These are phyloP conservation scores for Augiades crinisus DNA, from an alignment of 2,888 invertebrate genomes.

Conservation along the genomic window DNA sequence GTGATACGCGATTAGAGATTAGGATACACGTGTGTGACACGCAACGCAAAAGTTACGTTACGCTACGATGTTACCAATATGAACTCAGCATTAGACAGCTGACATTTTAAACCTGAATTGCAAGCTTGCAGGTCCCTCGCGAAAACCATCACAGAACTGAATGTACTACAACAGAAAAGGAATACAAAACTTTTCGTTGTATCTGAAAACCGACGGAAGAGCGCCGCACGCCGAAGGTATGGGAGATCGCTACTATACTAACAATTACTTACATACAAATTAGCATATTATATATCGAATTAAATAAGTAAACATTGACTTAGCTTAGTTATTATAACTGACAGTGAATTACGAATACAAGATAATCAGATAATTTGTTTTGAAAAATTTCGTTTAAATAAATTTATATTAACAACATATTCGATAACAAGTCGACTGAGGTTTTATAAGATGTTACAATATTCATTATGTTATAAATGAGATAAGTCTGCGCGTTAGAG, in stretches of 20 bases:
- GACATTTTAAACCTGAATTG: too few species aligned
- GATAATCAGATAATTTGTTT: constrained; percentile 41
- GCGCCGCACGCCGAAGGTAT: constrained; percentile 72
- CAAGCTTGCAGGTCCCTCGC: not conserved
- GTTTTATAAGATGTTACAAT: constrained; percentile 19
- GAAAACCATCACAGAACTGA: constrained; percentile 3
- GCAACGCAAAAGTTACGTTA: too few species aligned
- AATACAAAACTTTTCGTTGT: constrained; percentile 73
- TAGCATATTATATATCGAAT: constrained; percentile 72
- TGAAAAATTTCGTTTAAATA: constrained; percentile 14
- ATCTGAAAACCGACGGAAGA: constrained; percentile 53
- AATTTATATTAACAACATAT: constrained; percentile 20
- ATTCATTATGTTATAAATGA: constrained; percentile 29
- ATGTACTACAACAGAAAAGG: constrained; percentile 54
- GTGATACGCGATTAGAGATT: too few species aligned
- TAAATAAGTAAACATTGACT: constrained; percentile 80
- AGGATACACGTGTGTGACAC: too few species aligned
- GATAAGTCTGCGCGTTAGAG: constrained; percentile 1
- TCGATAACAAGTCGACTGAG: constrained; percentile 8
- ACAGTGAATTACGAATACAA: constrained; percentile 61
- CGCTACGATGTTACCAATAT: too few species aligned
- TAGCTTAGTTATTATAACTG: constrained; percentile 77
- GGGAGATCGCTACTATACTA: constrained; percentile 79
- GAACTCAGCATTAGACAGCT: too few species aligned
- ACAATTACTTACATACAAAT: constrained; percentile 77